Evolutionary conservation across 2,113 vertebrate species (phyloP), one percentile per base, ranked within the genome.

Genomic region (Erpornis zantholeuca): DNA sequence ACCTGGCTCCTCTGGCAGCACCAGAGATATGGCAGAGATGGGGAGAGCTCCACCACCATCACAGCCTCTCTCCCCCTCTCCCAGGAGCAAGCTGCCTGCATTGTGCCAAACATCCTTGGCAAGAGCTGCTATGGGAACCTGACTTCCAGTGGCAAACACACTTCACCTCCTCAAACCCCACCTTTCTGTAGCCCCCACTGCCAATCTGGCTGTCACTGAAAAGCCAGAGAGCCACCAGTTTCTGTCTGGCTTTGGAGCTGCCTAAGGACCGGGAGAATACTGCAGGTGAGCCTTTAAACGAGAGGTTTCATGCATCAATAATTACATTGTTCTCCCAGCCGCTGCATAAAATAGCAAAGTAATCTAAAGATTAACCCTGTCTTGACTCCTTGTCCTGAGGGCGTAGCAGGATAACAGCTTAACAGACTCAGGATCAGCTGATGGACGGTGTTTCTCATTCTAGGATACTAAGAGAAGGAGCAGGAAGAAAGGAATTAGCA

Each of bases 341-440:
- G 3, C 86, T 31, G 60, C 56, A 38, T 50, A 76, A 89, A 94
- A 52, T 4, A 84, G 89, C 77, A 21, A 86, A 82, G 24, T 66
- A 78, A 86, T 63, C 82, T 81, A 56, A 63, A 91, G 91, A 80
- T 86, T 80, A 90, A 71, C 80, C 65, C 88, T 72, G 3, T 75
- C 76, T 45, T 25, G 76, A 77, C 86, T 94, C 83, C 94, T 73
- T 2, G 3, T 65, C 60, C 87, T 42, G 44, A 73, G 77, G 38
- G 31, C 6, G 10, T 22, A 66, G 69, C 72, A 36, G 83, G 75
- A 20, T 69, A 69, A 90, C 33, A 33, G 86, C 77, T 70, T n/a
- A 59, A 49, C 29, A 33, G 47, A 14, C 80, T 45, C 56, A 6
- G 65, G 40, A 56, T n/a, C 29, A 77, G 90, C 66, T 35, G 65